These are phyloP conservation scores for Heteromyza rotundicornis DNA, from an alignment of 2,888 invertebrate species.

Conservation along the genomic window DNA sequence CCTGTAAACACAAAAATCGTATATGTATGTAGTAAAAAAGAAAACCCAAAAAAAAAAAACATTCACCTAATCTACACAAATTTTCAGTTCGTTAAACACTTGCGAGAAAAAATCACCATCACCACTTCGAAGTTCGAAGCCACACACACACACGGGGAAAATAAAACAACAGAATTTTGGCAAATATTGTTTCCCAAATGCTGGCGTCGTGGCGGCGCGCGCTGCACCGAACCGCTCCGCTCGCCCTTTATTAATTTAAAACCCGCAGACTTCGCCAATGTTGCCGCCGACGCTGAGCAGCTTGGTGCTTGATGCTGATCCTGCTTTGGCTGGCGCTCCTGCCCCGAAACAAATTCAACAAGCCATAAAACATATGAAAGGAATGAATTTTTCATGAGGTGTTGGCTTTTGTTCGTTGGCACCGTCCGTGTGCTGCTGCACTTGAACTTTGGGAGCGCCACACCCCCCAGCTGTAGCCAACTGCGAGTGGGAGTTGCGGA, in stretches of 20 bases:
- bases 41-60: neutral
- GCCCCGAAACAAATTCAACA: slow-evolving; percentile 50
- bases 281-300: neutral
- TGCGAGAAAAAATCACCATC: neutral
- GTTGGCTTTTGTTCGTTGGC: slow-evolving; percentile 55
- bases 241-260: slow-evolving; percentile 52
- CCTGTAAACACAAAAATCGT: too few relatives aligned
- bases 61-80: slow-evolving; percentile 23
- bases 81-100: slow-evolving; percentile 7
- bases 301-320: slow-evolving; percentile 12
- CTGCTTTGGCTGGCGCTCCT: neutral
- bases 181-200: slow-evolving; percentile 8
- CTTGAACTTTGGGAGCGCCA: slow-evolving; percentile 34
- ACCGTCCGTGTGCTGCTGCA: slow-evolving; percentile 31
- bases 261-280: slow-evolving; percentile 29
- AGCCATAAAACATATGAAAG: slow-evolving; percentile 58
- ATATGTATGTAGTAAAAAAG: too few relatives aligned
- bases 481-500: neutral
- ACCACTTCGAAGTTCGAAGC: neutral
- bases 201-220: slow-evolving; percentile 20
- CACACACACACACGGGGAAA: neutral
- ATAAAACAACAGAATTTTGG: neutral
- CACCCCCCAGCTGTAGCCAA: neutral
- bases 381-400: slow-evolving; percentile 60
- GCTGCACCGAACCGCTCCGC: slow-evolving; percentile 16